phyloP scores from a whole-genome alignment of 2,888 invertebrate genomes.

The Epirrhoe alternata region DNA sequence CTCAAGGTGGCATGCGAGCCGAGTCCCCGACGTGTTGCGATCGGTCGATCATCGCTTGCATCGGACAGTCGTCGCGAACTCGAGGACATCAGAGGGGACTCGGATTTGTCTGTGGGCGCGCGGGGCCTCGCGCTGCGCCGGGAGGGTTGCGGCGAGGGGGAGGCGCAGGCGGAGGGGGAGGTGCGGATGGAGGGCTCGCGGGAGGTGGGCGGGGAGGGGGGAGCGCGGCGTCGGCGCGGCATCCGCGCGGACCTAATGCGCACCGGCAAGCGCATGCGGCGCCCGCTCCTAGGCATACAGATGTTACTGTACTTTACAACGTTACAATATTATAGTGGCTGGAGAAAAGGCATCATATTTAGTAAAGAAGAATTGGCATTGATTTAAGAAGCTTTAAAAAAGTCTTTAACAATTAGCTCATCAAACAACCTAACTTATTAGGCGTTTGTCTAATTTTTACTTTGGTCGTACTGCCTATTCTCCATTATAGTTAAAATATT shows the following conservation, averaged over 20 bases:
- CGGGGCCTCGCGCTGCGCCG: background rate
- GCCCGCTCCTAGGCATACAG: conserved; percentile 2
- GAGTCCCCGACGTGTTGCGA: too few species aligned
- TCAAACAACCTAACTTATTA: too few species aligned
- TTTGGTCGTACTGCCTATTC: too few species aligned
- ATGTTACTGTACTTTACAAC: background rate
- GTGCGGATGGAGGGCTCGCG: conserved; percentile 27
- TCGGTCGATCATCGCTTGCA: background rate
- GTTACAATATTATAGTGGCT: too few species aligned
- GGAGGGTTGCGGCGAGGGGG: background rate
- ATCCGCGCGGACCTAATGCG: conserved; percentile 22
- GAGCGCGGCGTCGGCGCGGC: conserved; percentile 34
- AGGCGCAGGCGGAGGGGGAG: conserved; percentile 20
- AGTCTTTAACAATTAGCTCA: too few species aligned
- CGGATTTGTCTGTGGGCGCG: background rate
- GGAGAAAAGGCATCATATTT: too few species aligned
- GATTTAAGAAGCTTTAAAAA: too few species aligned
- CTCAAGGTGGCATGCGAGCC: background rate
- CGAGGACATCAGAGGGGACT: background rate
- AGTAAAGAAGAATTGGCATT: too few species aligned
- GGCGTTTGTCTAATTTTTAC: too few species aligned
- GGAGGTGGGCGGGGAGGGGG: conserved; percentile 19
- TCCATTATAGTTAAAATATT: too few species aligned
- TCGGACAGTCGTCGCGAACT: background rate
- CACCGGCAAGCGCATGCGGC: conserved; percentile 23